These are phyloP conservation scores for Poeciliopsis infans DNA, from an alignment of 2,797 vertebrate genomes.

Conservation along the genomic window DNA sequence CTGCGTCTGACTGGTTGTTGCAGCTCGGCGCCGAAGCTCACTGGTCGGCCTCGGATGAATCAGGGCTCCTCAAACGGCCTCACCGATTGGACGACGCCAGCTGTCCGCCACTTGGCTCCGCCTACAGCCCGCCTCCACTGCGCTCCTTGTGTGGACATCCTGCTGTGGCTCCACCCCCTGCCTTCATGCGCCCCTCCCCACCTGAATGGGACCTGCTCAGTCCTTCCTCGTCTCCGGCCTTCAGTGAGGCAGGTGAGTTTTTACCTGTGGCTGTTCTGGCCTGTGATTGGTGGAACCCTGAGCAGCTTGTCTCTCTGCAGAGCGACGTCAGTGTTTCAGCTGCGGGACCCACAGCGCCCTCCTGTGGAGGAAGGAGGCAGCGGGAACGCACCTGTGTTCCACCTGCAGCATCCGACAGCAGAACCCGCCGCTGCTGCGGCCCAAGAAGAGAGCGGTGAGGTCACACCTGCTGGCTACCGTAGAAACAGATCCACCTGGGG, in stretches of 20 bases:
- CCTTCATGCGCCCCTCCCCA: constrained; percentile 39
- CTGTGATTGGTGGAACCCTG: neutral
- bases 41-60: neutral
- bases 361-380: constrained; percentile 48
- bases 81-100: constrained; percentile 72
- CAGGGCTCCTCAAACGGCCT: constrained; percentile 52
- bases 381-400: constrained; percentile 45
- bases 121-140: constrained; percentile 30
- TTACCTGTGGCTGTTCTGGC: neutral
- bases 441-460: constrained; percentile 41
- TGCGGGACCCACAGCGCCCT: constrained; percentile 39
- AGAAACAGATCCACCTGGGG: too few relatives aligned
- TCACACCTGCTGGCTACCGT: too few relatives aligned
- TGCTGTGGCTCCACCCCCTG: constrained; percentile 48
- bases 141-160: constrained; percentile 47
- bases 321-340: constrained; percentile 33
- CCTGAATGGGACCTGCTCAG: constrained; percentile 40
- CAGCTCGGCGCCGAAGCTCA: neutral
- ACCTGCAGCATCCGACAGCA: constrained; percentile 35
- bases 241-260: constrained; percentile 34
- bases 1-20: neutral
- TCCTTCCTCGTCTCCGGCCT: neutral
- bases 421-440: constrained; percentile 44
- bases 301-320: constrained; percentile 20
- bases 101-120: constrained; percentile 62